phyloP scores from a whole-genome alignment of 2,797 vertebrate species.

The Aulostomus chinensis region DNA sequence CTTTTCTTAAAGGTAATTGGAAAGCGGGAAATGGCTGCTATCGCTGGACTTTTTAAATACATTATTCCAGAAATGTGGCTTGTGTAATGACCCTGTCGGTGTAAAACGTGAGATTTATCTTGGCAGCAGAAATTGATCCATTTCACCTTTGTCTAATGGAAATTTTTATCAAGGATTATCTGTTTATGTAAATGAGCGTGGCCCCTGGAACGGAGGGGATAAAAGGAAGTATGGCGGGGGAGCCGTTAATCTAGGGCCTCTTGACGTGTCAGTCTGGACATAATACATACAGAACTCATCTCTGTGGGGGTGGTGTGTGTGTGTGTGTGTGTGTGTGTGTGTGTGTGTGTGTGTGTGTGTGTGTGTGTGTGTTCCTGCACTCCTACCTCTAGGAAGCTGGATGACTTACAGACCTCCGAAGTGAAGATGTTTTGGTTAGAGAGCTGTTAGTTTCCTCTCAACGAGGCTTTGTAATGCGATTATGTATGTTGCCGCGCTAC shows the following conservation, averaged over 20 bases:
- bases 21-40: constrained; percentile 98
- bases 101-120: constrained; percentile 99
- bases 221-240: constrained; percentile 81
- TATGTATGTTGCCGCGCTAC: too few species aligned
- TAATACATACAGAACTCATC: constrained; percentile 70
- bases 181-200: constrained; percentile 99
- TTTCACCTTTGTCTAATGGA: constrained; percentile 99
- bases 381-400: constrained; percentile 12
- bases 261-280: constrained; percentile 85
- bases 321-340: constrained; percentile 25
- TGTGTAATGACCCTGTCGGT: constrained; percentile 98
- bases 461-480: too few species aligned
- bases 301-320: constrained; percentile 41
- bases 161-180: constrained; percentile 99
- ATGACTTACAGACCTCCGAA: constrained; percentile 8
- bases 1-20: constrained; percentile 99
- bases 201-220: constrained; percentile 83
- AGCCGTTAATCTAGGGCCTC: constrained; percentile 90
- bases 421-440: not conserved
- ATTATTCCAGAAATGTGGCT: constrained; percentile 98
- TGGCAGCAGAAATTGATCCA: constrained; percentile 99
- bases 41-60: constrained; percentile 93
- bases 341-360: constrained; percentile 20
- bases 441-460: too few species aligned
- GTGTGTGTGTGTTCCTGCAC: constrained; percentile 4